Base-by-base conservation (phyloP, 1,140 invertebrate genomes). In the Aphelenchoides fujianensis region DNA sequence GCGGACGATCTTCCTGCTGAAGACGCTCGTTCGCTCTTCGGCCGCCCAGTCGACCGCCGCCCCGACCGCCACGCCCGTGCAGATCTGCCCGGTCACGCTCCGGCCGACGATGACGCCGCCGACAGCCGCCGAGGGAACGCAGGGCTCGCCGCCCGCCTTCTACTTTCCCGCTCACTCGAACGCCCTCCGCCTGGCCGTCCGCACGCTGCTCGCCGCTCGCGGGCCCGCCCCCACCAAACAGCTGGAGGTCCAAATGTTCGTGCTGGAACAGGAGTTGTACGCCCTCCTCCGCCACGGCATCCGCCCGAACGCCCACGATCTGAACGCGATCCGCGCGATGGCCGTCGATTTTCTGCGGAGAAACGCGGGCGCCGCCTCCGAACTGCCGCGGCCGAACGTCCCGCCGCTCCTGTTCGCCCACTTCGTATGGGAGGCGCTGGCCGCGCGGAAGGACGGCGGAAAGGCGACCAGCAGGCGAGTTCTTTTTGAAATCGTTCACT, bases 161-260 rank as follows among this genome's bases (percentile, higher is more conserved):
- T 72, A 48, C 23, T 48, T 48, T 48, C 12, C 41, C 12, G 12
- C 41, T 12, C 12, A 23, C 12, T 16, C 12, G 12, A 48, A 48
- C 1, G 76, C 76, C 3, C 34, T 76, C 3, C 37, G 75, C 32
- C 28, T 76, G 9, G 78, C 59, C 27, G 35, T 76, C 2, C 35
- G 23, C 7, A 59, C 67, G 2, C 34, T 78, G 63, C 32, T 30
- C 5, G 68, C 66, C 37, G 63, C 68, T 28, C 73, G 76, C 30
- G 68, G 74, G 12, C 64, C 76, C 27, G 75, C 76, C n/a, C 74
- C 71, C 3, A 78, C 78, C 12, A 66, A 68, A 41, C 63, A 69
- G 35, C 35, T 73, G 16, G 76, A 78, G 72, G 77, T 78, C 5
- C 48, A 79, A 31, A 73, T 80, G 19, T 57, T 76, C 30, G 41